A percentile compares a stretch with the other conserved stretches of the same genome.
These are phyloP conservation scores for Jaculus jaculus DNA, from an alignment of 2,113 vertebrate species.

Conservation along the genomic window DNA sequence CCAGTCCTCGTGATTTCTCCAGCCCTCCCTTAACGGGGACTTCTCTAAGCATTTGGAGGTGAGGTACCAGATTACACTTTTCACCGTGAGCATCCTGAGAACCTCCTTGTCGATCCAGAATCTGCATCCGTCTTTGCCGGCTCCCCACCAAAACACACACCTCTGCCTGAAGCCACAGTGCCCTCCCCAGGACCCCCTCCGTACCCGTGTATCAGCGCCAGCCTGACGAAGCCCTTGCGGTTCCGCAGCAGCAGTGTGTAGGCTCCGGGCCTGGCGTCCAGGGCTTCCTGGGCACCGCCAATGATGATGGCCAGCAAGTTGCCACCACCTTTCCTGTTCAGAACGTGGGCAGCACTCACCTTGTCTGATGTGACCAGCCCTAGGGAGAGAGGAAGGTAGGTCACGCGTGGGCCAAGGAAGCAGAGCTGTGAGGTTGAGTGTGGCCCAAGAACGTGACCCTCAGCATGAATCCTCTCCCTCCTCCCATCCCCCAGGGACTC, in stretches of 20 bases:
- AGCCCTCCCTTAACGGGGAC: neutral
- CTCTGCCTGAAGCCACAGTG: neutral
- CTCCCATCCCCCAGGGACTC: neutral
- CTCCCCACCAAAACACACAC: neutral
- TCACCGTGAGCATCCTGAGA: neutral
- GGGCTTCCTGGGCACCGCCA: constrained; percentile 91
- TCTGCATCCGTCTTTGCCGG: neutral
- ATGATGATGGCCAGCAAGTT: constrained; percentile 88
- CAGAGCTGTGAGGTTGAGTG: neutral
- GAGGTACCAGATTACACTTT: neutral
- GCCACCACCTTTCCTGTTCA: constrained; percentile 84
- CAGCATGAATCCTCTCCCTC: neutral
- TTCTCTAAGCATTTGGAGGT: neutral
- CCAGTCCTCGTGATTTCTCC: neutral
- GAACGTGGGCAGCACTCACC: constrained; percentile 86
- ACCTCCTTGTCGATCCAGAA: neutral
- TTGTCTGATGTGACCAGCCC: constrained; percentile 92
- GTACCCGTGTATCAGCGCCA: constrained; percentile 92
- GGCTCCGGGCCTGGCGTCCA: constrained; percentile 91
- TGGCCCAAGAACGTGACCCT: neutral
- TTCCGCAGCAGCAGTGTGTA: constrained; percentile 88
- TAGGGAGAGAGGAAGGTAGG: constrained; percentile 71
- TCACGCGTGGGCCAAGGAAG: neutral
- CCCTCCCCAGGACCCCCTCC: constrained; percentile 20
- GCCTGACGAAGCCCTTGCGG: constrained; percentile 94